These are phyloP conservation scores for Ridgeia piscesae DNA, from an alignment of 1,140 invertebrate species.

Conservation along the genomic window DNA sequence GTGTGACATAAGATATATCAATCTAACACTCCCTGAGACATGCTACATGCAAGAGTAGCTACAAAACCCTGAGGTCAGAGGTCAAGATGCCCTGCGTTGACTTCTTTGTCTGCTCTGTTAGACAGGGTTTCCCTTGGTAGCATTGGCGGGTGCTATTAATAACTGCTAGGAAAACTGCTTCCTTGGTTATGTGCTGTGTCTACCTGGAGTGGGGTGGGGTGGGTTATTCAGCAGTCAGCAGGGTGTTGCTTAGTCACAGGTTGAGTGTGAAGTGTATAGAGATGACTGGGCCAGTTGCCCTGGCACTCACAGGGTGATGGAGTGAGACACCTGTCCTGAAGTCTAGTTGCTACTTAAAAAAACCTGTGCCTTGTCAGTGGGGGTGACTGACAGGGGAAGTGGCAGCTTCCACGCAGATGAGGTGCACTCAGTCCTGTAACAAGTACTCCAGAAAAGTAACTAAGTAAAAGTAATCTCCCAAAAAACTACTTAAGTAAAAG, in stretches of 20 bases:
- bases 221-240: background rate
- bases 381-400: background rate
- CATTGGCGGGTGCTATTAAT: background rate
- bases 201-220: background rate
- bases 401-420: background rate
- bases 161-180: background rate
- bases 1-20: too few species aligned
- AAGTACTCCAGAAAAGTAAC: too few species aligned
- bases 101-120: background rate
- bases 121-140: background rate
- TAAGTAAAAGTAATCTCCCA: too few species aligned
- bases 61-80: background rate
- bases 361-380: background rate
- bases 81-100: background rate
- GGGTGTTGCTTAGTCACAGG: background rate
- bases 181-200: background rate
- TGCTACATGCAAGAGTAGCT: background rate
- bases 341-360: conserved; percentile 5
- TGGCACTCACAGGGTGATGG: background rate
- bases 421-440: too few species aligned
- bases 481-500: too few species aligned
- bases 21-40: too few species aligned
- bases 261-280: background rate
- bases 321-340: background rate
- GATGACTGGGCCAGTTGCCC: background rate